Evolutionary conservation across 2,888 invertebrate genomes (phyloP), one percentile per base, ranked within the genome.

Genomic region (Digitonthophagus gazella): DNA sequence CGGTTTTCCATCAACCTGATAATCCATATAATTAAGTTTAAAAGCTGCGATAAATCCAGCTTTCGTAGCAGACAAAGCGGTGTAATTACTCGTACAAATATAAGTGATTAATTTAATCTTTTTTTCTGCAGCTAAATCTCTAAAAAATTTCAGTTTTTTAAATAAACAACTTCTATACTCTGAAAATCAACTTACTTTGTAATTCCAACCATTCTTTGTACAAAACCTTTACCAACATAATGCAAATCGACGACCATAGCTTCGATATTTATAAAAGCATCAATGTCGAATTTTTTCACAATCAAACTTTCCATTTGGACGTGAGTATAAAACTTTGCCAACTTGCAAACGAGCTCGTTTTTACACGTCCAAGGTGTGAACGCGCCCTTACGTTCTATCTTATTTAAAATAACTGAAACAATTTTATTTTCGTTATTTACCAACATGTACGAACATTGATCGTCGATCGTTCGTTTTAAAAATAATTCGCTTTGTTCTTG

Each of bases 21-120:
- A 90, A 65, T 93, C 90, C 0, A 82, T 81, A 78, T 91, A 93
- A 2, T 85, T 84, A 14, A 90, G 82, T 56, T 85, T 83, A 79
- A 89, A 91, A 65, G 28, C 28, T 44, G 6, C 28, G 11, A 44
- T 6, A 44, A 44, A 44, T 1, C 28, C 28, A 44, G 28, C 28
- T 11, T 44, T 44, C 28, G 11, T 44, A 2, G 28, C 28, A 44
- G 28, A 44, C 28, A 44, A 44, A 44, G 28, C 28, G 6, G 28
- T 44, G 3, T 44, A 44, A 3, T 44, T 44, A 44, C 28, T 44
- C 2, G 28, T 44, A 44, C 28, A 44, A 44, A 44, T 5, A 8
- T 8, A 44, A 6, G 28, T 44, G 11, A 44, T 44, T 11, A 44
- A 5, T 44, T 44, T 44, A 8, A 44, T 44, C 11, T 44, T 44